Percentiles rank a stretch among this genome's conserved stretches.
phyloP scores from a whole-genome alignment of 2,888 invertebrate species.

The Caradrina kadenii region DNA sequence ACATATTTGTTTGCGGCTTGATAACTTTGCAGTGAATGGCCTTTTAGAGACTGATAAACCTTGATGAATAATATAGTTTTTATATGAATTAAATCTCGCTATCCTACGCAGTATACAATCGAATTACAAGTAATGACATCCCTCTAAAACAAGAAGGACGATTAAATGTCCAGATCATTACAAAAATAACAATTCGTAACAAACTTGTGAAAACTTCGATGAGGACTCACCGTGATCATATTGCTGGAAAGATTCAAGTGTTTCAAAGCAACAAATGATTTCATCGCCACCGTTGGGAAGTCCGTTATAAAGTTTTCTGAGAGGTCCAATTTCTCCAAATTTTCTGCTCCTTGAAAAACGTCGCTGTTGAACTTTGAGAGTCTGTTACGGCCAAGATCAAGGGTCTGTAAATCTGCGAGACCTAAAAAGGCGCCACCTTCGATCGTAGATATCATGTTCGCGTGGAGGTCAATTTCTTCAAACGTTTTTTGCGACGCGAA shows the following conservation, averaged over 20 bases:
- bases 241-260: conserved; percentile 96
- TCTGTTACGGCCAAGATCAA: conserved; percentile 95
- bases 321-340: conserved; percentile 95
- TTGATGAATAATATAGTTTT: too few relatives aligned
- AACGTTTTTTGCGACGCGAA: conserved; percentile 93
- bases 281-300: conserved; percentile 94
- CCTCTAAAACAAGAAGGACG: conserved; percentile 18
- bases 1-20: not conserved
- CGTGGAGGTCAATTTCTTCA: conserved; percentile 94
- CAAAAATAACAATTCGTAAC: conserved; percentile 44
- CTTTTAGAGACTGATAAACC: too few relatives aligned
- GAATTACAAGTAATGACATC: conserved; percentile 12
- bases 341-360: conserved; percentile 94
- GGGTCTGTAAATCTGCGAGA: conserved; percentile 92
- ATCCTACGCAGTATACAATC: not conserved
- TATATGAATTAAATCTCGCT: not conserved
- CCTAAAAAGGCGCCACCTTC: conserved; percentile 94
- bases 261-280: conserved; percentile 92
- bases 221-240: conserved; percentile 93
- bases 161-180: conserved; percentile 46
- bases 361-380: conserved; percentile 95
- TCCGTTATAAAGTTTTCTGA: conserved; percentile 96
- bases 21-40: not conserved
- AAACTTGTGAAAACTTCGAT: conserved; percentile 40
- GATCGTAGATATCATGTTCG: conserved; percentile 94